Percentiles rank a stretch among this genome's conserved stretches.
These are phyloP conservation scores for Erpobdella octoculata DNA, from an alignment of 2,888 invertebrate species.

Conservation along the genomic window DNA sequence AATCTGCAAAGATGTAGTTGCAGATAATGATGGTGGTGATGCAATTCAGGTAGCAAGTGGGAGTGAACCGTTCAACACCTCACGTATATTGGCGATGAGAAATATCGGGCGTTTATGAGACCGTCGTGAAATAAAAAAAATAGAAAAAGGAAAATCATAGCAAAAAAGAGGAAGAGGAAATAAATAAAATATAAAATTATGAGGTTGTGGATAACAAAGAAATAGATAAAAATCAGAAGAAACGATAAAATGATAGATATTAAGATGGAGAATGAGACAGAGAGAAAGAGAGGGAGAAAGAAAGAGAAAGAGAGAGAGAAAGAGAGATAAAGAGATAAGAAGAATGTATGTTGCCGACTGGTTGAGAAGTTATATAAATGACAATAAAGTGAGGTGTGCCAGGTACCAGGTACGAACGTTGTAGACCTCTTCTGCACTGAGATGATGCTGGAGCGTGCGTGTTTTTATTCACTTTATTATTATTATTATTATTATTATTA, in stretches of 20 bases:
- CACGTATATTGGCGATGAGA: no score
- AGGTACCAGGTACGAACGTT: background rate
- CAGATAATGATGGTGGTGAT: no score
- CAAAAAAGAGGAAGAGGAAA: no score
- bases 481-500: conserved; percentile 3
- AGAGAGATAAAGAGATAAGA: background rate
- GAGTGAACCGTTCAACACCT: no score
- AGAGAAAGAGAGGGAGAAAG: background rate
- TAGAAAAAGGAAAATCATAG: no score
- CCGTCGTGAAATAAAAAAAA: no score
- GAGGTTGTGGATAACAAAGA: no score
- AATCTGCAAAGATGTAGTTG: no score
- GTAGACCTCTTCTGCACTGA: background rate
- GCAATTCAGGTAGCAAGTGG: no score
- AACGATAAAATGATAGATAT: background rate
- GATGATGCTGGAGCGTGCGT: background rate
- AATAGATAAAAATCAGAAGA: background rate
- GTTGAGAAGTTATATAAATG: background rate
- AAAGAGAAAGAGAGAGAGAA: background rate
- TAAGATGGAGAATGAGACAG: background rate
- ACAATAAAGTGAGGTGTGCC: background rate
- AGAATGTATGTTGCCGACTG: background rate
- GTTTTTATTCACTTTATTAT: background rate
- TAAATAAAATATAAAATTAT: no score
- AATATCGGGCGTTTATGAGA: no score